These are phyloP conservation scores for Limnephilus marmoratus DNA, from an alignment of 2,888 invertebrate genomes.

Conservation along the genomic window DNA sequence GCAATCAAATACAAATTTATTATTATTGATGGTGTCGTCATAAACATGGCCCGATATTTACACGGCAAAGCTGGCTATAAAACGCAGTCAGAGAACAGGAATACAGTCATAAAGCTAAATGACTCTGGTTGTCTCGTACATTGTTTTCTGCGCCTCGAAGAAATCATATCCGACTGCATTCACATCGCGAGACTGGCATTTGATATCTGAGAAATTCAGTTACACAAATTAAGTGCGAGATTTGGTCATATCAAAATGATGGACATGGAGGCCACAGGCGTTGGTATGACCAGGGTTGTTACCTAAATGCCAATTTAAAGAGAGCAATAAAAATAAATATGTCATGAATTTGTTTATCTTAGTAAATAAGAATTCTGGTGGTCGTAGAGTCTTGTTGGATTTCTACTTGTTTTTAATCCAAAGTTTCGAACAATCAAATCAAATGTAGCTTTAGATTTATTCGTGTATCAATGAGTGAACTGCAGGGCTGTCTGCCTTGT, in stretches of 20 bases:
- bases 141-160: not conserved
- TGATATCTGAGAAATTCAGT: constrained; percentile 27
- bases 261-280: constrained; percentile 59
- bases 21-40: constrained; percentile 4
- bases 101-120: not conserved
- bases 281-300: constrained; percentile 7
- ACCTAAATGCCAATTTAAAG: not conserved
- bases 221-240: constrained; percentile 13
- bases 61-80: not conserved
- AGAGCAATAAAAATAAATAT: no score
- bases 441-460: no score
- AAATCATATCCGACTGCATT: constrained; percentile 31
- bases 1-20: not conserved
- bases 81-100: constrained; percentile 16
- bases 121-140: not conserved
- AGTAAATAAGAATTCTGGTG: no score
- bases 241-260: constrained; percentile 38
- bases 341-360: no score
- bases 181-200: constrained; percentile 6
- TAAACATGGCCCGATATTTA: constrained; percentile 5
- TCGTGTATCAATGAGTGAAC: no score
- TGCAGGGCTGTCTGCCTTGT: no score
- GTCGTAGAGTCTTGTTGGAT: no score
- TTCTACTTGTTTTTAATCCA: no score
- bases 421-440: no score